A percentile compares a stretch with the other conserved stretches of the same genome.
phyloP scores from a whole-genome alignment of 1,140 invertebrate genomes.

The Cydia pomonella region DNA sequence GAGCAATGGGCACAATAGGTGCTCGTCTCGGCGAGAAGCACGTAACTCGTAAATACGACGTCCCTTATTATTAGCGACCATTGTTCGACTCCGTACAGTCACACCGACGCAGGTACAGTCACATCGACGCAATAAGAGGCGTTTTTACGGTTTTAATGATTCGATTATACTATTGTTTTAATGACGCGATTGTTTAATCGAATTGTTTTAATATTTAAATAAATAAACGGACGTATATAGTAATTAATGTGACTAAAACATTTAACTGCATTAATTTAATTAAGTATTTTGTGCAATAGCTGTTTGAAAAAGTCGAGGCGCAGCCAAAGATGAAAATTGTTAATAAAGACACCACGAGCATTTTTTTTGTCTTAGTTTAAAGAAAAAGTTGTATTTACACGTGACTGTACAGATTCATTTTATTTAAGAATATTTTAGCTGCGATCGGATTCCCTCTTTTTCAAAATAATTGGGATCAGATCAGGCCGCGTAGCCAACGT shows the following conservation, averaged over 20 bases:
- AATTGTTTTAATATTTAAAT: slow-evolving; percentile 15
- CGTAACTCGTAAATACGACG: slow-evolving; percentile 79
- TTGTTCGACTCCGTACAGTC: slow-evolving; percentile 74
- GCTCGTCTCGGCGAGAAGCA: slow-evolving; percentile 72
- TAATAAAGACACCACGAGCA: no score
- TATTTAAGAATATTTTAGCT: no score
- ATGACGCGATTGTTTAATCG: slow-evolving; percentile 4
- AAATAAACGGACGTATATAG: not conserved
- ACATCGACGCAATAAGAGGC: slow-evolving; percentile 32
- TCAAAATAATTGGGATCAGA: no score
- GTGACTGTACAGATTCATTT: no score
- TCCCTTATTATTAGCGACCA: slow-evolving; percentile 78
- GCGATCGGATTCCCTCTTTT: no score
- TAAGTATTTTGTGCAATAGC: no score
- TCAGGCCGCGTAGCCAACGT: no score
- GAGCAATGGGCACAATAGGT: slow-evolving; percentile 66
- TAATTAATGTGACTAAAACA: not conserved
- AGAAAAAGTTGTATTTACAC: no score
- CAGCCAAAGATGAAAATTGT: no score
- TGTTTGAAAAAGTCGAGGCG: no score
- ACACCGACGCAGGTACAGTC: slow-evolving; percentile 57
- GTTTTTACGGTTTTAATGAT: slow-evolving; percentile 18
- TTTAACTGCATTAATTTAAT: no score
- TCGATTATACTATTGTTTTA: slow-evolving; percentile 11
- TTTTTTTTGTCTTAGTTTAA: no score